Conservation (phyloP, 2,888 invertebrate species). For the Exephanes ischioxanthus region DNA sequence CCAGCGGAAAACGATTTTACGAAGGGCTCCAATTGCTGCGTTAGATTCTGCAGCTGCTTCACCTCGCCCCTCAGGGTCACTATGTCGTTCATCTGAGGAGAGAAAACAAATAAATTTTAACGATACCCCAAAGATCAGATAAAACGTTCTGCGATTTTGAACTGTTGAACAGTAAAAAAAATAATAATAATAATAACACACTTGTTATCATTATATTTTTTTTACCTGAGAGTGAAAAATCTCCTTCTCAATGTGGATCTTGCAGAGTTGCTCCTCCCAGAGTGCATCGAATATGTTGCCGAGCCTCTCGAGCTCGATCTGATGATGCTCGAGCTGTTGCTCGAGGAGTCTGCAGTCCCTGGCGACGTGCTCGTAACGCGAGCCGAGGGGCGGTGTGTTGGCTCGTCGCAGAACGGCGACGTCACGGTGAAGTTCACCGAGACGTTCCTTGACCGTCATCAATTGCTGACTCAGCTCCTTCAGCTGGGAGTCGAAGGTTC, state of each 20-base stretch:
- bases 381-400: constrained; percentile 84
- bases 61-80: constrained; percentile 88
- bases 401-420: constrained; percentile 88
- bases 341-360: constrained; percentile 88
- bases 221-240: constrained; percentile 87
- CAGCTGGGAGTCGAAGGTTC: constrained; percentile 87
- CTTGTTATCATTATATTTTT: neutral
- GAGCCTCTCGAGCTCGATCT: constrained; percentile 88
- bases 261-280: constrained; percentile 91
- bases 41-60: constrained; percentile 88
- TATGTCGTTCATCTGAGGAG: constrained; percentile 88
- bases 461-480: constrained; percentile 88
- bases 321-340: constrained; percentile 88
- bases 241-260: constrained; percentile 90
- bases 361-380: constrained; percentile 86
- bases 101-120: constrained; percentile 25
- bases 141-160: no score
- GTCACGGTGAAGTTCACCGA: constrained; percentile 90
- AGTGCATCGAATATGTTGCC: constrained; percentile 88
- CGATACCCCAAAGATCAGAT: no score
- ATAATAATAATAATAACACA: no score
- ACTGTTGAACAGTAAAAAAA: neutral
- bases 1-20: constrained; percentile 86
- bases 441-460: constrained; percentile 88
- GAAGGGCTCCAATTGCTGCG: constrained; percentile 89